Base-by-base conservation (phyloP, 2,888 invertebrate species). In the Apodemia hepburni region DNA sequence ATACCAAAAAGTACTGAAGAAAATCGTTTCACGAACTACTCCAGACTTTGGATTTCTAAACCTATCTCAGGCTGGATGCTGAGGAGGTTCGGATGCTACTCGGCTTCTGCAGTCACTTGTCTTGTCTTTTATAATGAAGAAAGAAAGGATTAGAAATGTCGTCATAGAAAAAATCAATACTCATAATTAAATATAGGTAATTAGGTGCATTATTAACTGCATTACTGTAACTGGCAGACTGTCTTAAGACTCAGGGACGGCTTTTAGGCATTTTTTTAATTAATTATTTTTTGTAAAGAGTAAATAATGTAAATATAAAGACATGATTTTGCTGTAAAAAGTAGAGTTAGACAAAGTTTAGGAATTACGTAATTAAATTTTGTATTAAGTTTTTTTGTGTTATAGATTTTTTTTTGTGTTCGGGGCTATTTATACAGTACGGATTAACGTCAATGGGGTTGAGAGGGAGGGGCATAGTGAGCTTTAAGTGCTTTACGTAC, bases 1-100 rank as follows among this genome's bases (percentile, higher is more conserved):
- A 73, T 80, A 81, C 80, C 73, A 84, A 87, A 87, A 88, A 81
- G 57, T 85, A 89, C 92, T 92, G 92, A 92, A 92, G 92, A 92
- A 92, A 92, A 92, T 90, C 92, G 90, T 73, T 76, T 69, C 71
- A 83, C 90, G 92, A 92, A 92, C 92, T 92, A 92, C 92, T 92
- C 83, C 92, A 92, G 92, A 85, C 86, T 90, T 87, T 78, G 81
- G 75, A 80, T 75, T 80, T 74, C 70, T 78, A 76, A 87, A 87
- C 90, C 89, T 74, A 82, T 81, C 90, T 79, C 88, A 77, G 80
- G 82, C 76, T 74, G 81, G 83, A 71, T 75, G 83, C 82, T 83
- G 76, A 81, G 82, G 82, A 77, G 82, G 77, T 79, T 57, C 78
- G 87, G 88, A 87, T 86, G 83, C 85, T 88, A 90, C 90, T 91